Percentiles rank a stretch among this genome's conserved stretches.
Conservation (phyloP, 2,113 vertebrate species). For the Oncorhynchus masou region DNA sequence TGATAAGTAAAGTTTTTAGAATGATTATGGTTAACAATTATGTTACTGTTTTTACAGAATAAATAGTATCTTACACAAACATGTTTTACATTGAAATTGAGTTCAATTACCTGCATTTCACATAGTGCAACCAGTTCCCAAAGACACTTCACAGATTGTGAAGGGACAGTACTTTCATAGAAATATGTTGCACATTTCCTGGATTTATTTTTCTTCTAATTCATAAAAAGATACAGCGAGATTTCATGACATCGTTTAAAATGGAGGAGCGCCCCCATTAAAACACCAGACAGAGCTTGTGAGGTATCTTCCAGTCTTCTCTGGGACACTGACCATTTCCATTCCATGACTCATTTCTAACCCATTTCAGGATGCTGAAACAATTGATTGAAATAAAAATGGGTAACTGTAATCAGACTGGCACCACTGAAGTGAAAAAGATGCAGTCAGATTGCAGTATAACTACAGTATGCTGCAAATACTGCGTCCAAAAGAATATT, state of each 20-base stretch:
- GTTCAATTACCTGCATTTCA: constrained; percentile 42
- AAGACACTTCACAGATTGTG: constrained; percentile 42
- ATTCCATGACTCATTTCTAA: background rate
- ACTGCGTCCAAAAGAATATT: too few relatives aligned
- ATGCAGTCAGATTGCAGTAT: too few relatives aligned
- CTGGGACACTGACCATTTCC: constrained; percentile 7
- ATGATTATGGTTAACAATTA: constrained; percentile 43
- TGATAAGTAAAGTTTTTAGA: constrained; percentile 53
- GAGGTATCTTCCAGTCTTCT: constrained; percentile 56
- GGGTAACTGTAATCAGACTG: background rate
- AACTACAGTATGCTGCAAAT: too few relatives aligned
- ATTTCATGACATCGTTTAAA: constrained; percentile 73
- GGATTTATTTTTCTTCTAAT: constrained; percentile 22
- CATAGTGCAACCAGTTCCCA: constrained; percentile 52
- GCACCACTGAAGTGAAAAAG: background rate
- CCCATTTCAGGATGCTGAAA: background rate
- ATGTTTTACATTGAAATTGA: constrained; percentile 42
- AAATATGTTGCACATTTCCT: constrained; percentile 22
- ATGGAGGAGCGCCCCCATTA: constrained; percentile 53
- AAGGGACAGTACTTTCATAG: constrained; percentile 26
- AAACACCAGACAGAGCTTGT: constrained; percentile 43
- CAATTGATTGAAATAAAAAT: background rate
- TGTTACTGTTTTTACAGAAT: constrained; percentile 51
- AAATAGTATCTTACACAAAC: constrained; percentile 50
- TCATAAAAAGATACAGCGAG: constrained; percentile 45